Evolutionary conservation across 2,113 vertebrate genomes (phyloP).

Genomic region (Pelvicachromis taeniatus): DNA sequence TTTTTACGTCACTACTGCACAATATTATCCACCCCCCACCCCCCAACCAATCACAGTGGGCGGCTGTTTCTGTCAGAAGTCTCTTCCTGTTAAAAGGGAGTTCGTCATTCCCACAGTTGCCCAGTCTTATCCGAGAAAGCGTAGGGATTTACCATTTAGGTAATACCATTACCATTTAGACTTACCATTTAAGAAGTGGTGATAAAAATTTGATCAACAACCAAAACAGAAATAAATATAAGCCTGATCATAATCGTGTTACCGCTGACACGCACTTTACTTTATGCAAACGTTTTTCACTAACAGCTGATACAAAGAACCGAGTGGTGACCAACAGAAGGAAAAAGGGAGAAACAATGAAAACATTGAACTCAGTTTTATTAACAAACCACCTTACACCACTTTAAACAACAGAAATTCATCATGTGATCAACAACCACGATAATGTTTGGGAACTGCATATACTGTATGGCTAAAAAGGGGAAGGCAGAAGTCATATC

Average conservation of each 20-base stretch:
- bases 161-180: background rate
- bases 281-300: background rate
- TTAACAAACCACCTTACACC: no score
- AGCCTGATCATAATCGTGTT: background rate
- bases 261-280: background rate
- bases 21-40: no score
- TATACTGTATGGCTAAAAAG: background rate
- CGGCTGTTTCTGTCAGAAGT: background rate
- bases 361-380: no score
- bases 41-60: background rate
- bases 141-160: background rate
- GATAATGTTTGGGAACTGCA: background rate
- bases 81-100: background rate
- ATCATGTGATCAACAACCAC: background rate
- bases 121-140: fast-evolving
- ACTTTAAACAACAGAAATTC: background rate
- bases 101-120: background rate
- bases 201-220: background rate
- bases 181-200: background rate
- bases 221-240: background rate
- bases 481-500: background rate
- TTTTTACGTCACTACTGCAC: no score
- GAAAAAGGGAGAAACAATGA: background rate
- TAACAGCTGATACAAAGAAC: background rate
- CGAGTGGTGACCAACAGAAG: background rate